phyloP scores from a whole-genome alignment of 2,113 vertebrate species.

The Paratilapia polleni region DNA sequence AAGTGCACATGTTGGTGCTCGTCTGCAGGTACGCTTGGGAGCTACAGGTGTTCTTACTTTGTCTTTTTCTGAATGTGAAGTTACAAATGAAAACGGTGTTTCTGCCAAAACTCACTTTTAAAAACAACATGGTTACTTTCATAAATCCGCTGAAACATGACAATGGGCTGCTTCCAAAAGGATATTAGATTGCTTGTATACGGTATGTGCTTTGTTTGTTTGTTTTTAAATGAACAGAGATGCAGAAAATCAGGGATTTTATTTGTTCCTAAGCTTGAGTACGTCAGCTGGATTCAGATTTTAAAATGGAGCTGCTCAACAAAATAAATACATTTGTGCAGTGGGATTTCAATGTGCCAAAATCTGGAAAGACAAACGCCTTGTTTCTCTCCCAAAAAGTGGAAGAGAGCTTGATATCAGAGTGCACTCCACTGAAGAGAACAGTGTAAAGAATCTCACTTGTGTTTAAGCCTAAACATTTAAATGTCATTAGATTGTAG shows the following conservation, averaged over 20 bases:
- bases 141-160: neutral
- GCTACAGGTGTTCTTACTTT: neutral
- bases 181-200: neutral
- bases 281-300: neutral
- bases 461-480: neutral
- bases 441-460: neutral
- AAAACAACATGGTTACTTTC: neutral
- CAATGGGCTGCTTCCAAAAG: neutral
- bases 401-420: neutral
- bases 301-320: neutral
- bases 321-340: neutral
- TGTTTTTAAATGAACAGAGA: neutral
- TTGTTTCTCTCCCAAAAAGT: neutral
- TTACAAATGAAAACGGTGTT: neutral
- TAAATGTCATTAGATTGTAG: neutral
- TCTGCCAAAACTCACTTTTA: neutral
- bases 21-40: neutral
- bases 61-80: neutral
- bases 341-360: neutral
- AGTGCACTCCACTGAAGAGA: constrained; percentile 33
- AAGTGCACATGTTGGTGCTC: neutral
- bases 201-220: neutral
- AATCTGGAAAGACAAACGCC: neutral
- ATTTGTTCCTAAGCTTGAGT: neutral
- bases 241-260: constrained; percentile 4